These are phyloP conservation scores for Borostomias antarcticus DNA, from an alignment of 2,797 vertebrate species.

Conservation along the genomic window DNA sequence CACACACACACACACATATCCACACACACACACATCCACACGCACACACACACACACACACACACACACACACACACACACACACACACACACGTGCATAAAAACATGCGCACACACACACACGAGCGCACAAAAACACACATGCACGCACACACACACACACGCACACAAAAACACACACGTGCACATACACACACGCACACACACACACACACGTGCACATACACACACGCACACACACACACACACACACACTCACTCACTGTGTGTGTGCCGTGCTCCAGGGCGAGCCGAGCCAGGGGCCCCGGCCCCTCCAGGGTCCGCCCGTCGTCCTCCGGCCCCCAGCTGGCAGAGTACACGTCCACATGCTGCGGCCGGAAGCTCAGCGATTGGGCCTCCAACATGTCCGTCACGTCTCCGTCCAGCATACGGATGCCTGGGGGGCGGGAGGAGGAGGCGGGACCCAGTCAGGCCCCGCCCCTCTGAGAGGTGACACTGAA, in stretches of 20 bases:
- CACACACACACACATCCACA: neutral
- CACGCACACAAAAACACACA: no score
- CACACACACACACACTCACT: conserved; percentile 7
- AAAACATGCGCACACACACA: no score
- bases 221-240: neutral
- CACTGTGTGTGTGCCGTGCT: conserved; percentile 79
- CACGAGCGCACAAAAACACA: no score
- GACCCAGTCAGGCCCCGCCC: neutral
- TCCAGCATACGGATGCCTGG: conserved; percentile 93
- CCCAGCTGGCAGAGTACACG: conserved; percentile 95
- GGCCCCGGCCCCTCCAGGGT: conserved; percentile 93
- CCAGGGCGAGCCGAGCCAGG: conserved; percentile 87
- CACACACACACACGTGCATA: neutral
- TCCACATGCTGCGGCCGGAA: conserved; percentile 90
- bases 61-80: neutral
- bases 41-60: neutral
- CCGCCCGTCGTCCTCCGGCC: conserved; percentile 91
- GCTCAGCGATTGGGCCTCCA: conserved; percentile 91
- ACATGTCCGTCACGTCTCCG: conserved; percentile 92
- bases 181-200: neutral
- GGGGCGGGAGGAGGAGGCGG: neutral
- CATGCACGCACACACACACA: conserved; percentile 6
- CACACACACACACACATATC: neutral
- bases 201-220: neutral
- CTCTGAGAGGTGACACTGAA: no score